Evolutionary conservation across 2,797 vertebrate species (phyloP), one percentile per base, ranked within the genome.

Genomic region (Smutsia gigantea): DNA sequence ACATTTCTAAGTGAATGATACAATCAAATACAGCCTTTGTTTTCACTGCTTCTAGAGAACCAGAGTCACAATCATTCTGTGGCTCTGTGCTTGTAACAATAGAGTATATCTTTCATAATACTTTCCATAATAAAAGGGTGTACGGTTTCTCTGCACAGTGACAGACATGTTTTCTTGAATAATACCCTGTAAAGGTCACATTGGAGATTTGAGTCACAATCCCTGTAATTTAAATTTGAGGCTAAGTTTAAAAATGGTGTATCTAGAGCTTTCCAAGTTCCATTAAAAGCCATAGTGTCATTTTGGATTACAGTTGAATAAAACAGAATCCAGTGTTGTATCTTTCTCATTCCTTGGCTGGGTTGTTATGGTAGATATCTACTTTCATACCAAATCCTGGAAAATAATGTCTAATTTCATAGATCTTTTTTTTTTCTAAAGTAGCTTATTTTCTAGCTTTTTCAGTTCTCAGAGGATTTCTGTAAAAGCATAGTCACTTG

Each of bases 161-260:
- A 97, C 97, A 97, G 49, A 51, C 91, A 11, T 85, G 74, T 96
- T 97, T 98, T 97, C 96, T 97, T 97, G 93, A 98, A 98, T 94
- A 98, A 96, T 98, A 77, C 87, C 78, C 71, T 96, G 84, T 93
- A 98, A 98, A 98, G 98, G 97, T 98, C 98, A 98, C 96, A 89
- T 68, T 98, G 97, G 92, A 97, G 98, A 98, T 98, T 94, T 98
- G 95, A 98, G 97, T 98, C 97, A 95, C 96, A 98, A 98, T 95
- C 97, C 95, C 89, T 83, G 6, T 94, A 89, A 97, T 98, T 98
- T 98, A 98, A 96, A 98, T 63, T 53, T 95, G 88, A 97, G 92
- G 49, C 96, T 96, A 87, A 95, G 89, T 97, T 98, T 98, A 95
- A 97, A 98, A 98, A 97, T 96, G 93, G 81, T 97, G 75, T 96